Evolutionary conservation across 2,113 vertebrate genomes (phyloP).

Genomic region (Labeo rohita): DNA sequence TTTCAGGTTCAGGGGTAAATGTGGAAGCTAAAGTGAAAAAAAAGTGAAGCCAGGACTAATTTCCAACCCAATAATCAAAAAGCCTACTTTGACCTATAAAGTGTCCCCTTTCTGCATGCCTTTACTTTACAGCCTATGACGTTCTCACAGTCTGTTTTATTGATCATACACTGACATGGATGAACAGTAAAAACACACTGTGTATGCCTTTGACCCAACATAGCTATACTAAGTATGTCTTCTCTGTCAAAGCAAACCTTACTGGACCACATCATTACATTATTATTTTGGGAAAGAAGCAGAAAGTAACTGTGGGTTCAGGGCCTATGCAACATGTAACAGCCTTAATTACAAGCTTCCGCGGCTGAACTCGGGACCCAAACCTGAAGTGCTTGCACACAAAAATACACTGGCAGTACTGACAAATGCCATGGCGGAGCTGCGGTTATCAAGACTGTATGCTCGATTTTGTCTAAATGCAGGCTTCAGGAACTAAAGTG

Average conservation of each 20-base stretch:
- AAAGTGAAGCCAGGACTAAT: slow-evolving; percentile 29
- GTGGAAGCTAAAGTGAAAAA: neutral
- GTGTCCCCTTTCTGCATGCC: neutral
- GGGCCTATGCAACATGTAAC: slow-evolving; percentile 68
- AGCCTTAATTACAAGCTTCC: slow-evolving; percentile 74
- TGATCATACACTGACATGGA: slow-evolving; percentile 12
- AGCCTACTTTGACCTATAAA: neutral
- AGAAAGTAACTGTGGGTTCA: slow-evolving; percentile 71
- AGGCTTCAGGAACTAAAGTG: slow-evolving; percentile 54
- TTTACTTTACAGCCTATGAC: neutral
- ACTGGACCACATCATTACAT: slow-evolving; percentile 48
- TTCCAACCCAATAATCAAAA: slow-evolving; percentile 34
- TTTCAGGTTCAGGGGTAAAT: slow-evolving; percentile 15
- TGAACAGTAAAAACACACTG: slow-evolving; percentile 1
- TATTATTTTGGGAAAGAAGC: slow-evolving; percentile 68
- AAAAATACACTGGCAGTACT: slow-evolving; percentile 49
- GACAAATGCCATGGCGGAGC: slow-evolving; percentile 53
- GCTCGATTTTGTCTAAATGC: slow-evolving; percentile 60
- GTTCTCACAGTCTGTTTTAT: neutral
- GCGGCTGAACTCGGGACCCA: slow-evolving; percentile 60
- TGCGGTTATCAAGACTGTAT: slow-evolving; percentile 58
- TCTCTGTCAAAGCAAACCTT: slow-evolving; percentile 20
- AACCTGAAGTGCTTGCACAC: slow-evolving; percentile 30
- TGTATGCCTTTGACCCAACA: slow-evolving; percentile 19
- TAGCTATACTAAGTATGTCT: slow-evolving; percentile 16